These are phyloP conservation scores for Crioceris asparagi DNA, from an alignment of 2,888 invertebrate species.

Conservation along the genomic window DNA sequence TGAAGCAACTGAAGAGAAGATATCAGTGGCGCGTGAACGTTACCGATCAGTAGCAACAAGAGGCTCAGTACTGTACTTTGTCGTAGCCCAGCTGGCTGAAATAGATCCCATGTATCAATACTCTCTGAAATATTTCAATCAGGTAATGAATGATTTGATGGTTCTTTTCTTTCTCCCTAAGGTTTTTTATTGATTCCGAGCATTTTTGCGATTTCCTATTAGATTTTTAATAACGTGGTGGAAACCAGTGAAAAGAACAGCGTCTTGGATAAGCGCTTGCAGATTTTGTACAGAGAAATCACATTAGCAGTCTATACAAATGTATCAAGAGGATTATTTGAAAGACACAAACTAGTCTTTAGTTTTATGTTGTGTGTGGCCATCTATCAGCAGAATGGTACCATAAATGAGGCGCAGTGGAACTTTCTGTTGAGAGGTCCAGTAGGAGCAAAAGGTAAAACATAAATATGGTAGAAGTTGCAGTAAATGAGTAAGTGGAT, in stretches of 20 bases:
- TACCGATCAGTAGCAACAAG: constrained; percentile 78
- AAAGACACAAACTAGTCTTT: constrained; percentile 81
- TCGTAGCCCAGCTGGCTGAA: constrained; percentile 76
- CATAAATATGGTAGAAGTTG: too few relatives aligned
- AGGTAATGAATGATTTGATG: too few relatives aligned
- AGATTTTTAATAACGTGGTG: constrained; percentile 76
- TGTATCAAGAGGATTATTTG: constrained; percentile 83
- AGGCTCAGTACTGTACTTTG: constrained; percentile 84
- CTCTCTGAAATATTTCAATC: constrained; percentile 81
- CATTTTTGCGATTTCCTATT: constrained; percentile 19
- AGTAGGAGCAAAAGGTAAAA: constrained; percentile 43
- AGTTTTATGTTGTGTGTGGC: constrained; percentile 74
- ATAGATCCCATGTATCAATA: constrained; percentile 96
- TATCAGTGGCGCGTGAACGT: constrained; percentile 75
- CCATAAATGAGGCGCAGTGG: constrained; percentile 56
- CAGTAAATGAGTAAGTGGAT: constrained; percentile 1
- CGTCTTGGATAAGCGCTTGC: constrained; percentile 55
- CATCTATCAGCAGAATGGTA: constrained; percentile 54
- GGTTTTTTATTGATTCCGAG: too few relatives aligned
- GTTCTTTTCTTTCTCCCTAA: too few relatives aligned
- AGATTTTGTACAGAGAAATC: constrained; percentile 63
- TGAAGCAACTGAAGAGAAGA: constrained; percentile 76
- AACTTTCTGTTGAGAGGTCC: constrained; percentile 70
- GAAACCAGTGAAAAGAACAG: constrained; percentile 59
- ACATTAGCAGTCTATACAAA: constrained; percentile 75